These are phyloP conservation scores for Dioctria rufipes DNA, from an alignment of 2,888 invertebrate genomes.

Conservation along the genomic window DNA sequence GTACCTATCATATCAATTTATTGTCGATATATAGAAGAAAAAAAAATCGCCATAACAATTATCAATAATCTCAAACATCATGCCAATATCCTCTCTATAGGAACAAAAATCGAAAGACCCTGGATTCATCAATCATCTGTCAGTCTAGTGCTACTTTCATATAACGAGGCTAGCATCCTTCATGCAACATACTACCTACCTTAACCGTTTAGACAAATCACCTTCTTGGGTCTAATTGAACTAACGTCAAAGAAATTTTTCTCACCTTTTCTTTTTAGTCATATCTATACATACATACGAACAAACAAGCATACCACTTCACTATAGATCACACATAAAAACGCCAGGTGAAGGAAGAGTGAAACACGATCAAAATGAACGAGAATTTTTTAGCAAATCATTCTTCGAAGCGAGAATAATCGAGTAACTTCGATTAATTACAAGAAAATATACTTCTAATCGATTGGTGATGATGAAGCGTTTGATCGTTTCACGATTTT, in stretches of 20 bases:
- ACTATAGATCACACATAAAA: neutral
- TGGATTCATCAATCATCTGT: slow-evolving; percentile 42
- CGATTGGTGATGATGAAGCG: slow-evolving; percentile 52
- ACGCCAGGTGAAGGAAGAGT: neutral
- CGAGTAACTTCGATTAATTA: slow-evolving; percentile 52
- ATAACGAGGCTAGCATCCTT: slow-evolving; percentile 39
- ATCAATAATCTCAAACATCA: neutral
- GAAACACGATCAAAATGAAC: neutral
- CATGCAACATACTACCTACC: neutral
- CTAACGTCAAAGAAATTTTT: slow-evolving; percentile 30
- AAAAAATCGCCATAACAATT: too few relatives aligned
- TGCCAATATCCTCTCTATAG: neutral
- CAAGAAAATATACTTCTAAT: slow-evolving; percentile 52
- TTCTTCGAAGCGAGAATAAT: slow-evolving; percentile 35
- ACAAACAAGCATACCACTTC: too few relatives aligned
- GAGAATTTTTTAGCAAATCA: slow-evolving; percentile 18
- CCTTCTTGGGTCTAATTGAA: slow-evolving; percentile 27
- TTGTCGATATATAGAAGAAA: too few relatives aligned
- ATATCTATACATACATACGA: neutral
- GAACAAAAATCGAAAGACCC: neutral
- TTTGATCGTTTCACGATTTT: slow-evolving; percentile 45
- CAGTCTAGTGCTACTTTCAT: slow-evolving; percentile 10
- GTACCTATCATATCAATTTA: too few relatives aligned
- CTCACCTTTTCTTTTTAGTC: slow-evolving; percentile 42
- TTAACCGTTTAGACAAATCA: slow-evolving; percentile 40